phyloP scores from a whole-genome alignment of 2,797 vertebrate genomes.

The Pseudocheirus occidentalis region DNA sequence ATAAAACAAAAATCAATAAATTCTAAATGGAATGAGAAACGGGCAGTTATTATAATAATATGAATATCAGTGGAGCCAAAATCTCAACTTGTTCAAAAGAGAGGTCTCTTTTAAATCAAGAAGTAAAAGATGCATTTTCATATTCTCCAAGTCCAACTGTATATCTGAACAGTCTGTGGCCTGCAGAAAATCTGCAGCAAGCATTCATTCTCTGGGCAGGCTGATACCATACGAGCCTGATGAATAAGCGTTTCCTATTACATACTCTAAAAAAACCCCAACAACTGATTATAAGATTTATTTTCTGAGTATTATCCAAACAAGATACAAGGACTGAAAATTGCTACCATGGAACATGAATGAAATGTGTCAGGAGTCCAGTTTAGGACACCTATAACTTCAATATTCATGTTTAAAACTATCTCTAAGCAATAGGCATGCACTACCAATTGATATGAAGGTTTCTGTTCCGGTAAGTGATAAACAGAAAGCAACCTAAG shows the following conservation, averaged over 20 bases:
- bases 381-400: conserved; percentile 4
- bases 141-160: not conserved
- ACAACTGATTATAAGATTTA: not conserved
- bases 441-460: not conserved
- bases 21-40: not conserved
- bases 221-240: not conserved
- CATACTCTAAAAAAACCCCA: not conserved
- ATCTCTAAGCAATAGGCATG: conserved; percentile 11
- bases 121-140: not conserved
- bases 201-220: not conserved
- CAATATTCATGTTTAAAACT: not conserved
- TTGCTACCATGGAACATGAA: not conserved
- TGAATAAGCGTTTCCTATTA: not conserved
- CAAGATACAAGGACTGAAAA: not conserved
- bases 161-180: not conserved
- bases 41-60: not conserved
- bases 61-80: not conserved
- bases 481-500: conserved; percentile 71
- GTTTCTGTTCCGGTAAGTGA: conserved; percentile 27
- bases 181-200: not conserved
- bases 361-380: not conserved
- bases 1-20: not conserved
- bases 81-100: not conserved
- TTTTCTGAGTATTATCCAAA: not conserved
- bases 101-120: not conserved